Percentiles rank a stretch among this genome's conserved stretches.
phyloP scores from a whole-genome alignment of 92 coral and sea anemone genomes.

The Phenganax subtilis region DNA sequence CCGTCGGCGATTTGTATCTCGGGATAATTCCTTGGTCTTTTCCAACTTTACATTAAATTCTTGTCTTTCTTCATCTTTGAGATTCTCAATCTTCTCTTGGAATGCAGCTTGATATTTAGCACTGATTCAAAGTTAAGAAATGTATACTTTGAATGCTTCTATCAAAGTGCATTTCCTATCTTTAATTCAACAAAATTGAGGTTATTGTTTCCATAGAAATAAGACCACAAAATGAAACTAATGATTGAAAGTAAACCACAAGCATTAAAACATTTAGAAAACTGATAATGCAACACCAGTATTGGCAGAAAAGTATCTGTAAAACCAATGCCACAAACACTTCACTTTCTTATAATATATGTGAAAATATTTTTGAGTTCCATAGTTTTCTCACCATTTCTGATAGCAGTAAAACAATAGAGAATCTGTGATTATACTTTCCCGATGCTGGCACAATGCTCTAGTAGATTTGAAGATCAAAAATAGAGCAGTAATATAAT shows the following conservation, averaged over 20 bases:
- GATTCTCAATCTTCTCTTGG: constrained; percentile 59
- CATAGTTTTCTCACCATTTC: not conserved
- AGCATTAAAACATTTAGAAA: constrained; percentile 58
- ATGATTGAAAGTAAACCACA: constrained; percentile 5
- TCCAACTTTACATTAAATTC: constrained; percentile 59
- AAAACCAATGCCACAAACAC: not conserved
- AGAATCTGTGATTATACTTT: not conserved
- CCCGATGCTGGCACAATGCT: not conserved
- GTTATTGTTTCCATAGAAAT: not conserved
- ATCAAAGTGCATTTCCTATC: not conserved
- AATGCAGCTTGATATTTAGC: constrained; percentile 73
- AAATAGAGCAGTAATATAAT: too few species aligned
- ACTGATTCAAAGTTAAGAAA: constrained; percentile 47
- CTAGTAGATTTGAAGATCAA: not conserved
- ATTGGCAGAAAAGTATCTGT: constrained; percentile 40
- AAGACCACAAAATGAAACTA: constrained; percentile 4
- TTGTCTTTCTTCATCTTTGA: constrained; percentile 62
- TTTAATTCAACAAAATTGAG: not conserved
- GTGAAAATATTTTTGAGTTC: not conserved
- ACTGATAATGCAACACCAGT: constrained; percentile 47
- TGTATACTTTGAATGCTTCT: not conserved
- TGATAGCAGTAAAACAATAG: not conserved
- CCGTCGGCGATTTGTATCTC: constrained; percentile 84
- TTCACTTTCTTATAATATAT: not conserved
- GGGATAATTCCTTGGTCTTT: constrained; percentile 72